A percentile compares a stretch with the other conserved stretches of the same genome.
Conservation (phyloP, 1,140 invertebrate genomes). For the Apis mellifera region DNA sequence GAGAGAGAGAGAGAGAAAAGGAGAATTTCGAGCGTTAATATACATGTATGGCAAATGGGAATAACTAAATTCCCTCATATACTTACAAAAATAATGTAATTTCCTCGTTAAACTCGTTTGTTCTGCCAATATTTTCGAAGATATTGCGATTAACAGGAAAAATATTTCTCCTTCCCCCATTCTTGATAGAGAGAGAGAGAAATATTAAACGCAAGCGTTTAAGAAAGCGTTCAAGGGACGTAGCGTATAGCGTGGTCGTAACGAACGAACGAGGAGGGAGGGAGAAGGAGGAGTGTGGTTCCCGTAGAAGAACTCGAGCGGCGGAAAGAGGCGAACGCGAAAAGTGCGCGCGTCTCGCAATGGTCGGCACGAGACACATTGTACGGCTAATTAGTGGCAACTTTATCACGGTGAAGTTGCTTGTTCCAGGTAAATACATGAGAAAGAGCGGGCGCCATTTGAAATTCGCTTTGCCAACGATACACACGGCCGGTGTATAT, state of each 20-base stretch:
- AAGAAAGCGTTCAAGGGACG: not conserved
- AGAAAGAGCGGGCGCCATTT: conserved; percentile 55
- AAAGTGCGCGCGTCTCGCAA: conserved; percentile 22
- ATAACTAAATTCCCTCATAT: not conserved
- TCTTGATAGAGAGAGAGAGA: no score
- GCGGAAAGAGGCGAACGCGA: conserved; percentile 17
- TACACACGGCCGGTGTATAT: conserved; percentile 65
- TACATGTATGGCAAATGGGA: not conserved
- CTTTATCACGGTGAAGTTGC: conserved; percentile 61
- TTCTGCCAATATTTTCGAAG: not conserved
- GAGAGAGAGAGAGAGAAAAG: not conserved
- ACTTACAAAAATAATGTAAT: not conserved
- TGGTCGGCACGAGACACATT: conserved; percentile 45
- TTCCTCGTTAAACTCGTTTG: not conserved
- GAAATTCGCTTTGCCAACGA: conserved; percentile 65
- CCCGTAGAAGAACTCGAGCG: not conserved
- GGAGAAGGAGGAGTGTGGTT: not conserved
- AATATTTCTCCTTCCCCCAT: not conserved
- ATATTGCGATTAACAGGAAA: not conserved
- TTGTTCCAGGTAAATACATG: conserved; percentile 63
- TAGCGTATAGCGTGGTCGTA: not conserved
- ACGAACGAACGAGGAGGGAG: not conserved
- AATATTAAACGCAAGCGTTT: not conserved
- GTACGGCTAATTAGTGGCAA: conserved; percentile 63
- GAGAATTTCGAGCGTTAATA: conserved; percentile 8